Evolutionary conservation across 2,797 vertebrate species (phyloP).

Genomic region (Semaprochilodus insignis): DNA sequence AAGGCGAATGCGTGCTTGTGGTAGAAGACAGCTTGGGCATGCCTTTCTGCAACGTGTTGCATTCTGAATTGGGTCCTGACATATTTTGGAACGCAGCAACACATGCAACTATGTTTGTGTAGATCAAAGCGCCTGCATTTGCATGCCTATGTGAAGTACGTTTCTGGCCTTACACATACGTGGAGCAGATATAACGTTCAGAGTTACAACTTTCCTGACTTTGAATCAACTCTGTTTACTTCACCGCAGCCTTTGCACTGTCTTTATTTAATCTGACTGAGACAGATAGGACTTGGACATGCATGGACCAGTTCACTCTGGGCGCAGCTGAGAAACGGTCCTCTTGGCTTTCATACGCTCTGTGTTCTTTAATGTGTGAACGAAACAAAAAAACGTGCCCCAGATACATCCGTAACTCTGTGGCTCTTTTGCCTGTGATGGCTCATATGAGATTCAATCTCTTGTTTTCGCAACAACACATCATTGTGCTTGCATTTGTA

Average conservation of each 20-base stretch:
- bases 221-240: slow-evolving; percentile 1
- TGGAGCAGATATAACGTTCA: too few relatives aligned
- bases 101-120: too few relatives aligned
- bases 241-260: background rate
- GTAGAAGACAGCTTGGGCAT: too few relatives aligned
- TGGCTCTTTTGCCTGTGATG: slow-evolving; percentile 38
- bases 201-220: background rate
- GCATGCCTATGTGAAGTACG: too few relatives aligned
- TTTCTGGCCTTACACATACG: too few relatives aligned
- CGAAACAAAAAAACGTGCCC: slow-evolving; percentile 15
- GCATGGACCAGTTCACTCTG: background rate
- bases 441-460: slow-evolving; percentile 40
- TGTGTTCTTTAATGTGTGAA: slow-evolving; percentile 29
- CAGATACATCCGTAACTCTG: slow-evolving; percentile 28
- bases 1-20: too few relatives aligned
- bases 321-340: background rate
- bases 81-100: too few relatives aligned
- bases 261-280: background rate
- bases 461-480: slow-evolving; percentile 30
- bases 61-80: too few relatives aligned
- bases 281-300: background rate
- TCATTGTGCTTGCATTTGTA: too few relatives aligned
- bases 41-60: too few relatives aligned
- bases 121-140: too few relatives aligned
- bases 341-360: background rate